These are phyloP conservation scores for Laterallus jamaicensis DNA, from an alignment of 2,113 vertebrate species.

Conservation along the genomic window DNA sequence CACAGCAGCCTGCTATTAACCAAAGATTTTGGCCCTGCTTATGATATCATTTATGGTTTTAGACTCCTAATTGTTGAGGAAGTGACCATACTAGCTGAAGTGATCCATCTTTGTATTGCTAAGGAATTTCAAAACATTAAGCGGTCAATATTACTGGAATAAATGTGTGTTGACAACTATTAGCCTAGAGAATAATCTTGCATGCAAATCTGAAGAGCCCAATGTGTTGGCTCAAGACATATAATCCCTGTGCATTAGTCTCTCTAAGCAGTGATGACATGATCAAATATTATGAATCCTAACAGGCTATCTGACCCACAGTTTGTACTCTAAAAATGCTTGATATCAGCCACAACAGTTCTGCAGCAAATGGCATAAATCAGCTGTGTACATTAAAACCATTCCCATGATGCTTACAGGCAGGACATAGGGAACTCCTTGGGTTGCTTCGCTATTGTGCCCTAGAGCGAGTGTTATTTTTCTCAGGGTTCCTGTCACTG, in stretches of 20 bases:
- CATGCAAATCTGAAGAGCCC: not conserved
- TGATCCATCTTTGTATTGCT: not conserved
- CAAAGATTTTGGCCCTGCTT: not conserved
- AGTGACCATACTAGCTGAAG: not conserved
- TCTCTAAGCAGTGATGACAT: not conserved
- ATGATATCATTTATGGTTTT: not conserved
- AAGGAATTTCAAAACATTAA: not conserved
- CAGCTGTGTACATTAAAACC: rapidly evolving
- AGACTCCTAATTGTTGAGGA: not conserved
- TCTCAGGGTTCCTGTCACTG: not conserved
- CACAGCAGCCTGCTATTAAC: not conserved
- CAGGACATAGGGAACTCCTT: not conserved
- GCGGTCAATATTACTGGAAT: not conserved
- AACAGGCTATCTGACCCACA: not conserved
- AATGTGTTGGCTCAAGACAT: not conserved
- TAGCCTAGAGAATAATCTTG: not conserved
- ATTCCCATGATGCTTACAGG: not conserved
- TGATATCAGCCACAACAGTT: not conserved
- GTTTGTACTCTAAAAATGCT: not conserved
- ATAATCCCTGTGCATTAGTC: not conserved
- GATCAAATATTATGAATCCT: not conserved
- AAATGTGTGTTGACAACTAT: not conserved
- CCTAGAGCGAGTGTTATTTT: not conserved
- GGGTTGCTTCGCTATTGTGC: not conserved
- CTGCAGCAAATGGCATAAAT: not conserved